phyloP scores from a whole-genome alignment of 2,113 vertebrate species.

The Dicerorhinus sumatrensis region DNA sequence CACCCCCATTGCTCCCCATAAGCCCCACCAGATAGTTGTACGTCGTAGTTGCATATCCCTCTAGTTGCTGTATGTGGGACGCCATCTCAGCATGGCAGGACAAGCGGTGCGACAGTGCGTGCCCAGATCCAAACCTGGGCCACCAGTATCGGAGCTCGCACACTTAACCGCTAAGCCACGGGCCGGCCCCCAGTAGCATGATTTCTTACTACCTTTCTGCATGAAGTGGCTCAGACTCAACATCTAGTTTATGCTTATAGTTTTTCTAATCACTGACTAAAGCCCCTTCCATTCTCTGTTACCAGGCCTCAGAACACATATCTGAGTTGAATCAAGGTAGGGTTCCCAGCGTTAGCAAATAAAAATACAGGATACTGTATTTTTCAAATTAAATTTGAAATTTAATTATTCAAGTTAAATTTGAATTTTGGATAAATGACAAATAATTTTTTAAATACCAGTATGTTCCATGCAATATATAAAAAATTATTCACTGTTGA shows the following conservation, averaged over 20 bases:
- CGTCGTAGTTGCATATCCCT: too few relatives aligned
- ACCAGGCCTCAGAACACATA: not conserved
- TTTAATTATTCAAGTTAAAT: too few relatives aligned
- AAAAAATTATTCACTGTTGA: not conserved
- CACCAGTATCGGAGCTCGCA: too few relatives aligned
- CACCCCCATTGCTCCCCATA: too few relatives aligned
- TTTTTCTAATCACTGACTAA: not conserved
- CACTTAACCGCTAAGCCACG: too few relatives aligned
- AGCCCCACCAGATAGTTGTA: too few relatives aligned
- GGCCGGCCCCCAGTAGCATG: too few relatives aligned
- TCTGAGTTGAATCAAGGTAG: not conserved
- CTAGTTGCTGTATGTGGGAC: too few relatives aligned
- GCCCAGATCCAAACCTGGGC: too few relatives aligned
- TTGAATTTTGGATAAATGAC: not conserved
- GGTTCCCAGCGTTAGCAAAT: not conserved
- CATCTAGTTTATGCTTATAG: not conserved
- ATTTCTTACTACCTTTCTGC: not conserved
- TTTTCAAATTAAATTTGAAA: too few relatives aligned
- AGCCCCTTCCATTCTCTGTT: not conserved
- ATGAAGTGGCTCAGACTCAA: not conserved
- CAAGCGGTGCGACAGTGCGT: too few relatives aligned
- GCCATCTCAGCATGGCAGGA: too few relatives aligned
- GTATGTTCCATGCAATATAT: not conserved
- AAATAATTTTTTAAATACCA: not conserved
- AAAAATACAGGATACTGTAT: slow-evolving; percentile 5